Percentiles rank a stretch among this genome's conserved stretches.
These are phyloP conservation scores for Heliconius ismenius DNA, from an alignment of 2,888 invertebrate genomes.

Conservation along the genomic window DNA sequence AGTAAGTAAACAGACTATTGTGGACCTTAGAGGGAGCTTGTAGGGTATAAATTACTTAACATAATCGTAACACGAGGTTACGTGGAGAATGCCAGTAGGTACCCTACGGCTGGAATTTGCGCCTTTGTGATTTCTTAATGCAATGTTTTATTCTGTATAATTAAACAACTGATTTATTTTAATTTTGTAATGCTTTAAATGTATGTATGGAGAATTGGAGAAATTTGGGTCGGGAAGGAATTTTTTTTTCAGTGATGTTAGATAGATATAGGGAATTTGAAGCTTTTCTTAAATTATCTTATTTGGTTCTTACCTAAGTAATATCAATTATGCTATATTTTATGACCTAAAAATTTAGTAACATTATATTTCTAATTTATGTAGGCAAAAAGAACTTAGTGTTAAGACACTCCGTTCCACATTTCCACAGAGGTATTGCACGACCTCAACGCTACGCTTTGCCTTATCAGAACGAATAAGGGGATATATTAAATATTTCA, in stretches of 20 bases:
- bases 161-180: conserved; percentile 31
- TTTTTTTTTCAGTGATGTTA: neutral
- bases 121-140: conserved; percentile 37
- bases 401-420: neutral
- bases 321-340: too few species aligned
- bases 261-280: too few species aligned
- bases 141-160: conserved; percentile 25
- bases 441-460: too few species aligned
- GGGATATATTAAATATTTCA: neutral
- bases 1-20: conserved; percentile 16
- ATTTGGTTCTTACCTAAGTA: too few species aligned
- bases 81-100: conserved; percentile 9
- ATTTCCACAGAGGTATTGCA: neutral
- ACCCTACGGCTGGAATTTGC: conserved; percentile 32
- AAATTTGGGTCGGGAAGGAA: neutral
- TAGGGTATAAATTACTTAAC: conserved; percentile 14
- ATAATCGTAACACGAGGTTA: conserved; percentile 5
- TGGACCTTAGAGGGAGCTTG: conserved; percentile 17
- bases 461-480: neutral
- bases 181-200: neutral
- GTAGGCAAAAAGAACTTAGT: too few species aligned
- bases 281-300: too few species aligned
- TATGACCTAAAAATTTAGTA: too few species aligned
- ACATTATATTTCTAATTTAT: too few species aligned
- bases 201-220: neutral